Evolutionary conservation across 2,113 vertebrate genomes (phyloP).

Genomic region (Brachirus orientalis): DNA sequence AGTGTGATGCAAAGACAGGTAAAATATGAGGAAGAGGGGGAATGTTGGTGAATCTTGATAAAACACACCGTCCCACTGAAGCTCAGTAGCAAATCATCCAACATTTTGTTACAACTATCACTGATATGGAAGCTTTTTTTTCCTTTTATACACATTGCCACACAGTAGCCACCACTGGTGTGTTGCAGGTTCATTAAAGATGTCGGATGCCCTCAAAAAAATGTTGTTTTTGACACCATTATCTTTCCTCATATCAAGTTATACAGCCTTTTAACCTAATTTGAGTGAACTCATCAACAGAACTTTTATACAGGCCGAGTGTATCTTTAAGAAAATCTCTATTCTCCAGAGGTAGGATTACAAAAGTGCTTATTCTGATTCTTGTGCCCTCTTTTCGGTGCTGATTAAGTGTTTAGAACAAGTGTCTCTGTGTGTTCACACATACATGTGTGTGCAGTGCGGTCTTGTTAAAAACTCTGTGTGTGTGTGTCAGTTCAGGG

Average conservation of each 20-base stretch:
- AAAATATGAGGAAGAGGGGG: too few species aligned
- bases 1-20: too few species aligned
- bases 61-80: too few species aligned
- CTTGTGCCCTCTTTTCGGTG: conserved; percentile 45
- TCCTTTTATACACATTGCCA: neutral
- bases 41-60: too few species aligned
- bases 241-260: conserved; percentile 3
- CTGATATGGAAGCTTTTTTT: neutral
- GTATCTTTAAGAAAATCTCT: conserved; percentile 37
- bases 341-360: conserved; percentile 40
- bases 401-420: conserved; percentile 63
- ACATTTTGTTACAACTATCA: too few species aligned
- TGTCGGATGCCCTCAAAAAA: neutral
- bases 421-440: conserved; percentile 24
- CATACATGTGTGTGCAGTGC: conserved; percentile 28
- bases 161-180: neutral
- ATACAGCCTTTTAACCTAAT: neutral
- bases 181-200: neutral
- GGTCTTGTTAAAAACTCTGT: conserved; percentile 39
- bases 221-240: neutral
- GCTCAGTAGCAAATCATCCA: too few species aligned
- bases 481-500: conserved; percentile 51
- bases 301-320: neutral
- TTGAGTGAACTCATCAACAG: conserved; percentile 24
- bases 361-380: conserved; percentile 39